A percentile compares a stretch with the other conserved stretches of the same genome.
Conservation (phyloP, 1,140 invertebrate genomes). For the Acromyrmex charruanus region DNA sequence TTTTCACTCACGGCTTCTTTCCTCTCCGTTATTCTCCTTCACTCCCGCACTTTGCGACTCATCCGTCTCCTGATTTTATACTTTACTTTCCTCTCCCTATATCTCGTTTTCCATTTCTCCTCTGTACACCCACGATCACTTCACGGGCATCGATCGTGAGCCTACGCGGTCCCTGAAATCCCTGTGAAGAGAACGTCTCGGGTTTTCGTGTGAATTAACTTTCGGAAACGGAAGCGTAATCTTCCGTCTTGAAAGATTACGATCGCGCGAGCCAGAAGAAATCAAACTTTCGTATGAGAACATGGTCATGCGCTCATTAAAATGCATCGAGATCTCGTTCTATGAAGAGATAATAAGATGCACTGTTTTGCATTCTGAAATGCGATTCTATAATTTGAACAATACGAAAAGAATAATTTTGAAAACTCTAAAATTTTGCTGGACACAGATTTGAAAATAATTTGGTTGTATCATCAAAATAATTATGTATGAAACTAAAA, state of each 20-base stretch:
- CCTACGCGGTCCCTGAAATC: slow-evolving; percentile 18
- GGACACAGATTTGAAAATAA: too few relatives aligned
- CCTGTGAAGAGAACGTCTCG: slow-evolving; percentile 15
- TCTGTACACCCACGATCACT: slow-evolving; percentile 12
- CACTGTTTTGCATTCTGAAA: not conserved
- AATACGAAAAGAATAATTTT: too few relatives aligned
- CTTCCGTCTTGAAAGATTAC: slow-evolving; percentile 33
- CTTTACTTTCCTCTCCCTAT: slow-evolving; percentile 16
- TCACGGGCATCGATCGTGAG: slow-evolving; percentile 46
- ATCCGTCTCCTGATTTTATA: slow-evolving; percentile 31
- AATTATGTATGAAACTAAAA: too few relatives aligned
- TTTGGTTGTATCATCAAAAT: too few relatives aligned
- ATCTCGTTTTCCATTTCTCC: slow-evolving; percentile 3
- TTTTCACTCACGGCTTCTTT: slow-evolving; percentile 30
- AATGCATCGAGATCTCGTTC: not conserved
- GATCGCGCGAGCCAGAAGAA: slow-evolving; percentile 30
- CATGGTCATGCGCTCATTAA: not conserved
- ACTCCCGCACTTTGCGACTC: not conserved
- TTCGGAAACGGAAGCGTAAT: slow-evolving; percentile 62
- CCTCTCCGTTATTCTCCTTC: not conserved
- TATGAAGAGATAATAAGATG: not conserved
- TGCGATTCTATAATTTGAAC: not conserved
- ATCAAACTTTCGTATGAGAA: not conserved
- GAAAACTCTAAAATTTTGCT: too few relatives aligned
- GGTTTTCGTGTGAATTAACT: slow-evolving; percentile 68